Evolutionary conservation across 2,797 vertebrate genomes (phyloP).

Genomic region (Apodemus agrarius): DNA sequence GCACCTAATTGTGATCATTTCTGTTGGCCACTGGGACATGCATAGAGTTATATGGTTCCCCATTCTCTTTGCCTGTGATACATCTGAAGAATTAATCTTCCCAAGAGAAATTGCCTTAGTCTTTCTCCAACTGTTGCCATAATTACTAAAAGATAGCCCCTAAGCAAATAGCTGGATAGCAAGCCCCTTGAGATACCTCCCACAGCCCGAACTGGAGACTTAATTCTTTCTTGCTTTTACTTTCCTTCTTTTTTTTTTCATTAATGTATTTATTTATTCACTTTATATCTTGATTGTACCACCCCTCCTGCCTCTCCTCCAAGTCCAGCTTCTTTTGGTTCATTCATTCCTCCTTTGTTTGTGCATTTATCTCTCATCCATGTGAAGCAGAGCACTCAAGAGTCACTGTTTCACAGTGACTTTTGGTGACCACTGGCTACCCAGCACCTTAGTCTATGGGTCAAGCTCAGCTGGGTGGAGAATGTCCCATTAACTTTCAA

Average conservation of each 20-base stretch:
- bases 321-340: background rate
- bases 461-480: background rate
- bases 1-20: background rate
- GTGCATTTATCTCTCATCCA: background rate
- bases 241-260: background rate
- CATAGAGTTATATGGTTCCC: background rate
- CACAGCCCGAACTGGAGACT: background rate
- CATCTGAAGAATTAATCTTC: background rate
- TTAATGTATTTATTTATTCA: background rate
- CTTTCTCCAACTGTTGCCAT: background rate
- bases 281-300: background rate
- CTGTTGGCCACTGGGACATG: background rate
- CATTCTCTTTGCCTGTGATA: background rate
- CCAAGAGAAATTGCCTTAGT: background rate
- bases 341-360: background rate
- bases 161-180: background rate
- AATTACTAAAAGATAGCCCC: background rate
- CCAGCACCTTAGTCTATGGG: background rate
- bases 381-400: background rate
- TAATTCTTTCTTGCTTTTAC: background rate
- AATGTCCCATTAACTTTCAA: background rate
- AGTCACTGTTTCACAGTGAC: background rate
- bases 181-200: background rate
- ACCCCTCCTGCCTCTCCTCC: background rate
- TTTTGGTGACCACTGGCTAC: background rate